Conservation (phyloP, 2,797 vertebrate genomes). For the Synanceia verrucosa region DNA sequence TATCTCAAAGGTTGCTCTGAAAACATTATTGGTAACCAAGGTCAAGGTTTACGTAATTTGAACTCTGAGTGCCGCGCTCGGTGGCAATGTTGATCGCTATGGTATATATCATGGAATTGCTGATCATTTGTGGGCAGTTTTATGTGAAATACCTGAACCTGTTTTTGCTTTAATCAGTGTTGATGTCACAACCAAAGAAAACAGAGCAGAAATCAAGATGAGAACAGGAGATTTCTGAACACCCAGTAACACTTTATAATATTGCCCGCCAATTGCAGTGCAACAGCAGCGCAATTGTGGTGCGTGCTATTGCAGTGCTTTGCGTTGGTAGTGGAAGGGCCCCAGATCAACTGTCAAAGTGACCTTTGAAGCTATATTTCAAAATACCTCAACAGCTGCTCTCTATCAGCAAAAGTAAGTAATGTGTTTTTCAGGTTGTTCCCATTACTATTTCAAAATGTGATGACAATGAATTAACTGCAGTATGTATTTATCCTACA, state of each 20-base stretch:
- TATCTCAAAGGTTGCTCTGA: too few species aligned
- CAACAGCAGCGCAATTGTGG: background rate
- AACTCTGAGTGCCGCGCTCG: too few species aligned
- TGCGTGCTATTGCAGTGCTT: too few species aligned
- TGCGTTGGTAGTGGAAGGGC: too few species aligned
- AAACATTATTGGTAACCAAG: too few species aligned
- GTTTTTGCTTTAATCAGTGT: background rate
- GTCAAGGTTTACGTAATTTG: too few species aligned
- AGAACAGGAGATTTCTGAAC: background rate
- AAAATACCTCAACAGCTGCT: background rate
- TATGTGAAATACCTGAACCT: background rate
- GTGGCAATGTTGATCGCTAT: too few species aligned
- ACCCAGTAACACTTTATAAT: too few species aligned
- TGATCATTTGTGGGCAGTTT: too few species aligned
- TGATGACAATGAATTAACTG: background rate
- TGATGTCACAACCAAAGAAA: background rate
- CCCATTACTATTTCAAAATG: background rate
- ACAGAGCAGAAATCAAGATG: background rate
- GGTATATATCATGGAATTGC: too few species aligned
- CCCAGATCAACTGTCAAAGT: conserved; percentile 2
- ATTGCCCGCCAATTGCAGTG: too few species aligned
- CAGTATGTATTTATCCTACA: background rate
- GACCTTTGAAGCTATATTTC: conserved; percentile 14
- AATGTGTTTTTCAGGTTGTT: background rate
- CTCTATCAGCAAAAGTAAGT: background rate